A percentile compares a stretch with the other conserved stretches of the same genome.
These are phyloP conservation scores for Penaeus japonicus DNA, from an alignment of 1,140 invertebrate species.

Conservation along the genomic window DNA sequence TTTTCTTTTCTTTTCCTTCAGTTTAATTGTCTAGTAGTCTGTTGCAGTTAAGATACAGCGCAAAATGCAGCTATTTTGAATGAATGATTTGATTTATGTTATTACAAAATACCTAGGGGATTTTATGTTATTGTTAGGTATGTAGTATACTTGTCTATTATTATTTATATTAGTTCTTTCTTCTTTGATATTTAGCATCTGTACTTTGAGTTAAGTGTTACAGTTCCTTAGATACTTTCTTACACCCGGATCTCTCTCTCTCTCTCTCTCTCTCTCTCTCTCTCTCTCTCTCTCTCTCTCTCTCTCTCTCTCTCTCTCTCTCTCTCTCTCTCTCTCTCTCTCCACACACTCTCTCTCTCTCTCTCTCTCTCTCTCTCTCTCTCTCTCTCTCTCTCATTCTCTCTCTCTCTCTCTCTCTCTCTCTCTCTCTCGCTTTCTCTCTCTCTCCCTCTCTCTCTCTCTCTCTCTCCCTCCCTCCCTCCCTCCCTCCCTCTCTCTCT, in stretches of 20 bases:
- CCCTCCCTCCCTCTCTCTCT: background rate
- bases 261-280: background rate
- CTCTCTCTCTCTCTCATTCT: background rate
- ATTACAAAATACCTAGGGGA: no score
- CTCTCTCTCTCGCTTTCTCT: background rate
- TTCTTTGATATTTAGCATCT: no score
- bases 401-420: background rate
- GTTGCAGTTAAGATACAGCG: no score
- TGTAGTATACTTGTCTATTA: no score
- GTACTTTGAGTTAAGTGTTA: no score
- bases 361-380: background rate
- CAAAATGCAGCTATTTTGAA: no score
- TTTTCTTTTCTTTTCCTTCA: no score
- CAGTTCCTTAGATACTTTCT: no score
- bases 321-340: background rate
- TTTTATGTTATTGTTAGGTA: no score
- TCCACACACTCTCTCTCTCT: background rate
- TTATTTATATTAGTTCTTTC: no score
- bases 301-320: background rate
- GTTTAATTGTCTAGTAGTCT: no score
- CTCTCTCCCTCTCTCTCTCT: background rate
- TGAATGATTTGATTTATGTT: no score
- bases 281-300: background rate
- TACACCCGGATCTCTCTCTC: background rate
- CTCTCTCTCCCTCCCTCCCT: background rate